Base-by-base conservation (phyloP, 2,113 vertebrate species). In the Stegastes partitus region DNA sequence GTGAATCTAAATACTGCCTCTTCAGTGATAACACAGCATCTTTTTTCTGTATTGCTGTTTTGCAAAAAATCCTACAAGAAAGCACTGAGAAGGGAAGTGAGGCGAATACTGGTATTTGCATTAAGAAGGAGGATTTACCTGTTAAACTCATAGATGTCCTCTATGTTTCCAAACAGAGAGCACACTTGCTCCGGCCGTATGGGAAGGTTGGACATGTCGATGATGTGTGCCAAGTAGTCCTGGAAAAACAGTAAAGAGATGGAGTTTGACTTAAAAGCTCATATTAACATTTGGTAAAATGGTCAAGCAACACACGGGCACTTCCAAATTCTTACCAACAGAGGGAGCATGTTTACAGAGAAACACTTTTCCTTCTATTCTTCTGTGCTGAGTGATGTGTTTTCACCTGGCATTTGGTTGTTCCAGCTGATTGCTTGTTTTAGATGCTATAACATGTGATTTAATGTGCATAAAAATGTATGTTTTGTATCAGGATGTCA, bases 161-260 rank as follows among this genome's bases (percentile, higher is more conserved):
- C 97, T 23, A 99, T 98, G 92, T 99, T 99, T 70, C 98, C 98
- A 5, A 99, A 99, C 39, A 99, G 95, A 0, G 94, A 95, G 1
- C 95, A 96, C 81, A 99, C 98, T 89, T 99, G 97, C 67, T 99
- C 98, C 0, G 97, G 97, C 2, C 90, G 91, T 81, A 99, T 96
- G 39, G 96, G 94, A 2, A 97, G 95, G 75, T 96, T 95, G 0
- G 93, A 93, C 0, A 90, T 86, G 1, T 99, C 98, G 0, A 99
- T 99, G 81, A 99, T 98, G 87, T 97, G 96, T 81, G 96, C 95
- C 84, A 99, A 93, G 90, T 99, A 99, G 82, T 98, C 97, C 98
- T 99, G 87, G 16, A 21, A 86, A 0, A 21, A 86, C 11, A 89
- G 14, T 1, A 44, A 47, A 78, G 21, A 44, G 22, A 58, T 2